Conservation (phyloP, 2,797 vertebrate species). For the Cyclopterus lumpus region DNA sequence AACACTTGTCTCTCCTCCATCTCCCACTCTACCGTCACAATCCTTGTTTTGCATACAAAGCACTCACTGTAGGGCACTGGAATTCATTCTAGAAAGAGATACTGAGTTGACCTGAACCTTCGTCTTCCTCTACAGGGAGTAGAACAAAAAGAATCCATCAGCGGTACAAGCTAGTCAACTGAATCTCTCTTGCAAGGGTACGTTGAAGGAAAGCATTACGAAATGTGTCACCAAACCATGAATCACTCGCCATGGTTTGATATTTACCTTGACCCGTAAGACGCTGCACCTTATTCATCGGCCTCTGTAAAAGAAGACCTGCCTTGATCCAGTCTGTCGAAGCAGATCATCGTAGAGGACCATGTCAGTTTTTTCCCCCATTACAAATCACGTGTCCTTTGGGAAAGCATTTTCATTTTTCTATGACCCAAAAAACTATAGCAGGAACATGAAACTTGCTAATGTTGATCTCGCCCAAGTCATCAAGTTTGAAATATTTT, state of each 20-base stretch:
- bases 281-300: slow-evolving; percentile 29
- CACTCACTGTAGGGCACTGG: not conserved
- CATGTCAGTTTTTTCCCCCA: not conserved
- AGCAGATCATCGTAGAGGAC: slow-evolving; percentile 6
- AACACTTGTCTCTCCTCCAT: slow-evolving; percentile 25
- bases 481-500: not conserved
- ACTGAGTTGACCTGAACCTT: slow-evolving; percentile 22
- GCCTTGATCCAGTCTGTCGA: not conserved
- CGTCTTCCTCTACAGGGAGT: slow-evolving; percentile 5
- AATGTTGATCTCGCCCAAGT: slow-evolving; percentile 3
- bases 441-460: slow-evolving; percentile 2
- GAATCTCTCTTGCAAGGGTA: slow-evolving; percentile 53
- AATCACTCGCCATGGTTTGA: slow-evolving; percentile 53
- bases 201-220: slow-evolving; percentile 50
- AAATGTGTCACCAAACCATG: slow-evolving; percentile 54
- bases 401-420: not conserved
- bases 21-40: not conserved
- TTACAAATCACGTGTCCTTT: not conserved
- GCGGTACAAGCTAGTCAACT: slow-evolving; percentile 27
- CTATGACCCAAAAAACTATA: not conserved
- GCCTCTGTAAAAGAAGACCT: slow-evolving; percentile 20
- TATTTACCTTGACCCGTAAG: slow-evolving; percentile 68
- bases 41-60: slow-evolving; percentile 7
- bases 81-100: slow-evolving; percentile 15
- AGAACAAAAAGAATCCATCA: not conserved